phyloP scores from a whole-genome alignment of 2,888 invertebrate species.

The Nomada lathburiana region DNA sequence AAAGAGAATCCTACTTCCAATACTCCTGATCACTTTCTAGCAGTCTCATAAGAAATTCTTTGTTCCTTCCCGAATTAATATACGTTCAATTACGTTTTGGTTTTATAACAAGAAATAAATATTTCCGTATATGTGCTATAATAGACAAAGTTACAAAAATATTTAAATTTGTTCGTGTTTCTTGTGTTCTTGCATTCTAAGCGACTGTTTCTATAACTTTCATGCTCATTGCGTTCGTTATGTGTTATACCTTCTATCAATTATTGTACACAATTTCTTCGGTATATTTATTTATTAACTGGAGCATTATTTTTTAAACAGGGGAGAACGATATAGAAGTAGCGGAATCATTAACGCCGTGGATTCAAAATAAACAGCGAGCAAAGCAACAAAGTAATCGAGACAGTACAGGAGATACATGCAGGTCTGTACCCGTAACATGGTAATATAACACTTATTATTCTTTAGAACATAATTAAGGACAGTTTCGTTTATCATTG shows the following conservation, averaged over 20 bases:
- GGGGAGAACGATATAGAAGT: conserved; percentile 90
- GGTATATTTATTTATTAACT: conserved; percentile 11
- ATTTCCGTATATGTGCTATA: conserved; percentile 28
- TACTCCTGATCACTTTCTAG: conserved; percentile 56
- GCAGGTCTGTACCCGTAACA: conserved; percentile 39
- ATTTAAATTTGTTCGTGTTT: conserved; percentile 4
- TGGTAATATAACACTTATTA: background rate
- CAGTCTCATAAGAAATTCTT: conserved; percentile 43
- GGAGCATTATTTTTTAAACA: conserved; percentile 63
- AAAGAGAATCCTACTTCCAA: conserved; percentile 58
- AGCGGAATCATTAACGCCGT: conserved; percentile 85
- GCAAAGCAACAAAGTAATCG: conserved; percentile 64
- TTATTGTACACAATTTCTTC: background rate
- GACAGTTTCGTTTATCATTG: conserved; percentile 20
- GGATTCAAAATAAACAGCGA: conserved; percentile 77
- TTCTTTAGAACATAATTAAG: background rate
- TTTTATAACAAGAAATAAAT: conserved; percentile 49
- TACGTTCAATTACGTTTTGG: conserved; percentile 26
- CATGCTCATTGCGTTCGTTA: background rate
- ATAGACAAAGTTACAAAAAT: conserved; percentile 26
- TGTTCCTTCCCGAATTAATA: conserved; percentile 17
- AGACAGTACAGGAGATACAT: conserved; percentile 47
- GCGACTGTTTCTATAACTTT: conserved; percentile 7
- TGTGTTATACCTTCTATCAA: background rate
- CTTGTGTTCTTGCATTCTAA: conserved; percentile 13